phyloP scores from a whole-genome alignment of 35 echinoderm and acorn worm species.

The Ophioderma brevispina region DNA sequence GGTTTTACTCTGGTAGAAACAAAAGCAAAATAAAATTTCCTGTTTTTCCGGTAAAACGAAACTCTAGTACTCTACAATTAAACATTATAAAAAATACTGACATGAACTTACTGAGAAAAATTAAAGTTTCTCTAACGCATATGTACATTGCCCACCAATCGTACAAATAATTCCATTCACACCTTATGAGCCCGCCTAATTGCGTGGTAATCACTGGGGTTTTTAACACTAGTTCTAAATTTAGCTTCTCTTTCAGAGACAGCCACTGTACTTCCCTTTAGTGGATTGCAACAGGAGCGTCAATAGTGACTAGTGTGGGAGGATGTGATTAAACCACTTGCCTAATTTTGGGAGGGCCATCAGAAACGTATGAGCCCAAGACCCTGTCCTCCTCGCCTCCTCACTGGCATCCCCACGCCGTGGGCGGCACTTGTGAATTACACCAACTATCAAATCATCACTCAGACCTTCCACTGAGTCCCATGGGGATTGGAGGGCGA shows the following conservation, averaged over 20 bases:
- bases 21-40: background rate
- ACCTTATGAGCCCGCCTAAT: background rate
- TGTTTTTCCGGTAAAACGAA: background rate
- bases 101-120: background rate
- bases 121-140: no score
- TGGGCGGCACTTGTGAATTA: no score
- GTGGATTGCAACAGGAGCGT: conserved; percentile 72
- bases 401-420: no score
- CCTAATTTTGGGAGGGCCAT: conserved; percentile 59
- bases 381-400: conserved; percentile 60
- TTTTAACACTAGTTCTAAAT: background rate
- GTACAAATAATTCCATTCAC: background rate
- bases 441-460: no score
- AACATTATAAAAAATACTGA: background rate
- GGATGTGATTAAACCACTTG: conserved; percentile 81
- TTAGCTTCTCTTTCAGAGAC: background rate
- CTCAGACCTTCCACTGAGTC: no score
- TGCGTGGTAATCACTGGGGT: no score
- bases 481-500: no score
- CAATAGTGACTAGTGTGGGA: conserved; percentile 78
- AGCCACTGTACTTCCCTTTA: no score
- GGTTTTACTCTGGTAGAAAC: background rate
- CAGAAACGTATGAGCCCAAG: conserved; percentile 69
- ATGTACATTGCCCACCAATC: background rate
- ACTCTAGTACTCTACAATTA: background rate